A percentile compares a stretch with the other conserved stretches of the same genome.
Conservation (phyloP, 2,113 vertebrate genomes). For the Neogale vison region DNA sequence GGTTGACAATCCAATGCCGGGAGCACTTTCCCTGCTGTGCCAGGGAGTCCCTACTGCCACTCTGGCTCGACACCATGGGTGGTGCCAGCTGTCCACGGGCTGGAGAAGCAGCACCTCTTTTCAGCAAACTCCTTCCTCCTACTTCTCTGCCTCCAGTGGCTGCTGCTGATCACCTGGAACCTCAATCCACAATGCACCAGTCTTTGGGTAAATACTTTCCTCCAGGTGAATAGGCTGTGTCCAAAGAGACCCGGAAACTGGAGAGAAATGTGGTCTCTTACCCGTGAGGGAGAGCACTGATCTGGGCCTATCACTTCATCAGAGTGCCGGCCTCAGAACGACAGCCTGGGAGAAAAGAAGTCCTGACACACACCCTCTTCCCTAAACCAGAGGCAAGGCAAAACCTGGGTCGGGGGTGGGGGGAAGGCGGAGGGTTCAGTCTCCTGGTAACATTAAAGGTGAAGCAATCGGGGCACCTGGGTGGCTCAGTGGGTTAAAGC, state of each 20-base stretch:
- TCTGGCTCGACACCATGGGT: not conserved
- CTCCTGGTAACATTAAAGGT: too few relatives aligned
- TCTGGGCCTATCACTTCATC: not conserved
- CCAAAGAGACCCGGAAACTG: too few relatives aligned
- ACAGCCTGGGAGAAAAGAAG: not conserved
- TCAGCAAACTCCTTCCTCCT: not conserved
- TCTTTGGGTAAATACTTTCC: not conserved
- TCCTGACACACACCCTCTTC: not conserved
- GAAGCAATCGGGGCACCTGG: too few relatives aligned
- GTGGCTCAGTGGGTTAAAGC: too few relatives aligned
- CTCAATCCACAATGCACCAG: not conserved
- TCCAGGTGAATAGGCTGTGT: not conserved
- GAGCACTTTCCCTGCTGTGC: not conserved
- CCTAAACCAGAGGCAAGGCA: not conserved
- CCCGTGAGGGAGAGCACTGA: too few relatives aligned
- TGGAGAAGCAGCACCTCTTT: not conserved
- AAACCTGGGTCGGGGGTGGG: not conserved
- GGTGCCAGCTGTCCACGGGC: not conserved
- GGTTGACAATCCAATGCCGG: not conserved
- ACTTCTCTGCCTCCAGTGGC: not conserved
- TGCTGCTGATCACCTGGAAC: not conserved
- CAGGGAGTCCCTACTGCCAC: not conserved
- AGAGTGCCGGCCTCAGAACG: not conserved
- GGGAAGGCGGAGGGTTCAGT: not conserved
- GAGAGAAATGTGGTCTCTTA: not conserved